Evolutionary conservation across 1,140 invertebrate genomes (phyloP).

Genomic region (Acromyrmex echinatior): DNA sequence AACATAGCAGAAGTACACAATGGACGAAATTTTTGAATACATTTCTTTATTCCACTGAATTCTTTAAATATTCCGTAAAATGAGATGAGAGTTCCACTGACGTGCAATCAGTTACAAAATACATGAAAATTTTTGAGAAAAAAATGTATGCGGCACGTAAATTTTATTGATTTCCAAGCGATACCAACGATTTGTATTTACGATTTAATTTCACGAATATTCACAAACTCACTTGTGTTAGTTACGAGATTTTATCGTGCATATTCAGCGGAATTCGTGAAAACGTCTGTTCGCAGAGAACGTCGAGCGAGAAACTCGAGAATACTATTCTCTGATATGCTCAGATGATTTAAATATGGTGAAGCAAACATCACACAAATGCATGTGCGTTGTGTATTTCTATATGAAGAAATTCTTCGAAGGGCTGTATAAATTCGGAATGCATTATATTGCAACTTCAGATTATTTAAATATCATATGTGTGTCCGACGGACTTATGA

Average conservation of each 20-base stretch:
- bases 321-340: constrained; percentile 1
- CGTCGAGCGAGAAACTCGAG: background rate
- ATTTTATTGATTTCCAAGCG: constrained; percentile 18
- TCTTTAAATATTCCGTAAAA: background rate
- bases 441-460: constrained; percentile 6
- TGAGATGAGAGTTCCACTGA: background rate
- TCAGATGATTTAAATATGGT: constrained; percentile 44
- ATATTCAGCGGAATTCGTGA: background rate
- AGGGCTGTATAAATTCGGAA: constrained; percentile 32
- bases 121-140: background rate
- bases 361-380: constrained; percentile 19
- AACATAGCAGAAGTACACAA: background rate
- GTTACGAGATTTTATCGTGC: constrained; percentile 32
- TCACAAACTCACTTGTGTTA: too few relatives aligned
- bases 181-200: constrained; percentile 13
- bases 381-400: constrained; percentile 1
- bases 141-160: background rate
- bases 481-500: background rate
- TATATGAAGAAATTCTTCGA: background rate
- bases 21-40: background rate
- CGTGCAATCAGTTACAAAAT: constrained; percentile 5
- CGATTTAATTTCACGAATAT: constrained; percentile 13
- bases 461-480: constrained; percentile 44
- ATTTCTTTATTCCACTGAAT: background rate
- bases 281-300: constrained; percentile 10